Base-by-base conservation (phyloP, 53 echinoderm and acorn worm genomes). In the Mesocentrotus franciscanus region DNA sequence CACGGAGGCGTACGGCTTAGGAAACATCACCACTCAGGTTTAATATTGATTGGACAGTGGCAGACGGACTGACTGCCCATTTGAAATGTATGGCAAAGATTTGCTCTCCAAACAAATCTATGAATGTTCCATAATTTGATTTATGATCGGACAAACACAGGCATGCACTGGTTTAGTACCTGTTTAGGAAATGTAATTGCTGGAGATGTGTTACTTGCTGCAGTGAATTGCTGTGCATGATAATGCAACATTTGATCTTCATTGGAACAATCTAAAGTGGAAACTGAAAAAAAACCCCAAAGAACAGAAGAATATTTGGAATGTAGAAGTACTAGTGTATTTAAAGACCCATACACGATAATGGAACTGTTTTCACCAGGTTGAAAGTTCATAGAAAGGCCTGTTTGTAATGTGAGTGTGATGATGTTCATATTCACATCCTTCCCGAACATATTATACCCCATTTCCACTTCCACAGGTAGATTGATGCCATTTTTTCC, bases 121-220 rank as follows among this genome's bases (percentile, higher is more conserved):
- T 85, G 49, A 85, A 49, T 87, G 87, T 87, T 87, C 8, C 57
- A 11, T 87, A 87, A 87, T 87, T 57, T 87, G 58, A 87, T 87
- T 87, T 56, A 58, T 59, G 59, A 87, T 87, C 59, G n/a, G 10
- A 87, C 59, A 87, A 87, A 87, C 14, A 57, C 57, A 22, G 20
- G 84, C 55, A 42, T 84, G 84, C 39, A 83, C 18, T 4, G 42
- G 16, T 39, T 39, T 39, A 39, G 39, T 36, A 85, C 58, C 1
- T 11, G 34, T 56, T 85, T 57, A 2, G 57, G 85, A 58, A n/a
- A 42, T 83, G 42, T 83, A 83, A 39, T 39, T 39, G 39, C 39
- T 39, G 13, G 12, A 61, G 61, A 61, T 61, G 0, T 61, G 61
- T 16, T 16, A 61, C 61, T 61, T 61, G 17, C 20, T 66, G 66